These are phyloP conservation scores for Sinotaia quadrata DNA, from an alignment of 2,888 invertebrate species.

Conservation along the genomic window DNA sequence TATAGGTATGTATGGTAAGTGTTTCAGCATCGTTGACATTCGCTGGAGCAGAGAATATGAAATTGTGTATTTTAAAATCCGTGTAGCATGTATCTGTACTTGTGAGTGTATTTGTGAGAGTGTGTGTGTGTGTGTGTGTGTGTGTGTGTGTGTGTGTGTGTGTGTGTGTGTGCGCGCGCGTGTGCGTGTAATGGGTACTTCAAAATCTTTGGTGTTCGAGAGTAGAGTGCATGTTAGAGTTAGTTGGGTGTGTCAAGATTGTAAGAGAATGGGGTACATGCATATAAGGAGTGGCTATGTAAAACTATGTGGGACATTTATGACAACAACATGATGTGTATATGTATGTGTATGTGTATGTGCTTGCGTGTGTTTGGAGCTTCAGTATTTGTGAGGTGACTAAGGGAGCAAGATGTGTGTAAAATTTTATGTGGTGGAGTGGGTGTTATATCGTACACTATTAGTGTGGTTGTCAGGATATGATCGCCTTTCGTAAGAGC, in stretches of 20 bases:
- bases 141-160: conserved; percentile 2
- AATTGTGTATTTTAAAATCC: too few species aligned
- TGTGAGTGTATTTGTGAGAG: neutral
- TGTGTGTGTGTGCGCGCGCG: conserved; percentile 8
- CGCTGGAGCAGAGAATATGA: too few species aligned
- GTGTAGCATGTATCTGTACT: neutral
- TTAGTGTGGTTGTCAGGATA: too few species aligned
- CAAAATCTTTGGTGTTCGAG: neutral
- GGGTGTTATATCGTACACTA: too few species aligned
- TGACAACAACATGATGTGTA: too few species aligned
- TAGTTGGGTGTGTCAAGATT: neutral
- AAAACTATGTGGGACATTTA: too few species aligned
- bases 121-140: neutral
- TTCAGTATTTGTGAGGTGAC: too few species aligned
- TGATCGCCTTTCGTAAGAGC: too few species aligned
- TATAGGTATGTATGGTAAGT: too few species aligned
- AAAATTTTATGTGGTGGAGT: too few species aligned
- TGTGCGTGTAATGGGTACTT: neutral
- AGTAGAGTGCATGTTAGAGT: neutral
- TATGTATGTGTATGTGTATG: neutral
- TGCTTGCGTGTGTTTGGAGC: neutral
- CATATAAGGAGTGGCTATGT: neutral
- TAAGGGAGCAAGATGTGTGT: too few species aligned
- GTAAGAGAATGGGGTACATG: neutral
- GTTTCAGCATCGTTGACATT: too few species aligned